Base-by-base conservation (phyloP, 2,797 vertebrate genomes). In the Etheostoma nigrum region DNA sequence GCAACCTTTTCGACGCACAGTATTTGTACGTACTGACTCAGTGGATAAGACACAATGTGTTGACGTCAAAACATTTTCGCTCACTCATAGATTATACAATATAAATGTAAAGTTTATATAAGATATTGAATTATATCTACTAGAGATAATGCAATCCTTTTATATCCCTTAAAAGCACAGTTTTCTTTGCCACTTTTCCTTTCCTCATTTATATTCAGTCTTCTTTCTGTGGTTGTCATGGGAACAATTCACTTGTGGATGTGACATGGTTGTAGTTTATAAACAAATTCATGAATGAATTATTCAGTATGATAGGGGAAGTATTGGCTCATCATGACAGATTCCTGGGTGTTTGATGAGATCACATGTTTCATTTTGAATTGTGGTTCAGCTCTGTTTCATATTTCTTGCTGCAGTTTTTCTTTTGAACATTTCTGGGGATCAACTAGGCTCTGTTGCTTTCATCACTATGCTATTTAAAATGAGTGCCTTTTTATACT, bases 401-500 rank as follows among this genome's bases (percentile, higher is more conserved):
- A 4, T 62, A 19, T 84, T 76, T 64, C 44, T 79, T 66, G 19
- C 36, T 82, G 13, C 25, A 18, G 6, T 59, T 79, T 51, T 71
- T 49, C 6, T 62, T 53, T 66, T 40, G 6, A 51, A 25, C 33
- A 65, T 66, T 63, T 62, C 61, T 65, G 15, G 51, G 59, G 52
- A 53, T 72, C 14, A 68, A 49, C 25, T 60, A 3, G 18, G 23
- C 51, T 82, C 19, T 69, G 19, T 55, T 79, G 61, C 64, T 79
- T 74, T 47, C 52, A 49, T 78, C 53, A 27, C 33, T 58, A 68
- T 62, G 48, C 49, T 74, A 23, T 57, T 12, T 53, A 11, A 49
- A 55, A 59, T 60, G 78, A 76, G 83, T 92, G 83, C 84, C 81
- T 89, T 87, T 85, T 71, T 78, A 51, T 76, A 54, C 57, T 76